These are phyloP conservation scores for Oligia fasciuncula DNA, from an alignment of 2,888 invertebrate genomes.

Conservation along the genomic window DNA sequence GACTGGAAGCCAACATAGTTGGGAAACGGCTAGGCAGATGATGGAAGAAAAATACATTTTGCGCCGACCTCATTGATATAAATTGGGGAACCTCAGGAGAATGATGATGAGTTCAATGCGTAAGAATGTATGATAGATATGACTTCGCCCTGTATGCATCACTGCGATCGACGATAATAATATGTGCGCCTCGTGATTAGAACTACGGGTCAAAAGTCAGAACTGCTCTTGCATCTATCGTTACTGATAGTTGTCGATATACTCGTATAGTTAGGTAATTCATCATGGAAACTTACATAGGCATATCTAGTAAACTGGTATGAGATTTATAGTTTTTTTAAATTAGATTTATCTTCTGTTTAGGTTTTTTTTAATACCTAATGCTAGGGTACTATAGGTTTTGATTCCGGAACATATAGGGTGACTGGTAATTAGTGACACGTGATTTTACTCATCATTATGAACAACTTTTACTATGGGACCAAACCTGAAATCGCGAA, in stretches of 20 bases:
- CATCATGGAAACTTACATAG: constrained; percentile 4
- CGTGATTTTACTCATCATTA: too few species aligned
- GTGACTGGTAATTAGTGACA: too few species aligned
- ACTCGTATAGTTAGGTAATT: constrained; percentile 3
- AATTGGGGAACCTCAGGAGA: background rate
- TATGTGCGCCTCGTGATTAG: constrained; percentile 35
- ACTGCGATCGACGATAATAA: constrained; percentile 16
- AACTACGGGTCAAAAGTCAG: constrained; percentile 42
- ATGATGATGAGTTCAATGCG: background rate
- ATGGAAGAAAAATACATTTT: background rate
- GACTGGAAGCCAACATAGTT: too few species aligned
- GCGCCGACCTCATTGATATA: background rate
- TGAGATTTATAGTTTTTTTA: background rate
- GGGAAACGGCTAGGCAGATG: too few species aligned
- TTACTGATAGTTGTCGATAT: constrained; percentile 8
- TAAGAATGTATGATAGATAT: background rate
- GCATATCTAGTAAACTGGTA: background rate
- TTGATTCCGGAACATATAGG: too few species aligned
- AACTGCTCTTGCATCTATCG: constrained; percentile 2
- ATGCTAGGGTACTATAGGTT: background rate
- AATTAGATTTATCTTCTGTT: background rate
- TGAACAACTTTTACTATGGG: too few species aligned
- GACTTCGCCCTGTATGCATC: background rate
- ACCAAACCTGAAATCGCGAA: too few species aligned
- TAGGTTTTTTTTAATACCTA: background rate